A percentile compares a stretch with the other conserved stretches of the same genome.
These are phyloP conservation scores for Nothocercus nigrocapillus DNA, from an alignment of 2,113 vertebrate species.

Conservation along the genomic window DNA sequence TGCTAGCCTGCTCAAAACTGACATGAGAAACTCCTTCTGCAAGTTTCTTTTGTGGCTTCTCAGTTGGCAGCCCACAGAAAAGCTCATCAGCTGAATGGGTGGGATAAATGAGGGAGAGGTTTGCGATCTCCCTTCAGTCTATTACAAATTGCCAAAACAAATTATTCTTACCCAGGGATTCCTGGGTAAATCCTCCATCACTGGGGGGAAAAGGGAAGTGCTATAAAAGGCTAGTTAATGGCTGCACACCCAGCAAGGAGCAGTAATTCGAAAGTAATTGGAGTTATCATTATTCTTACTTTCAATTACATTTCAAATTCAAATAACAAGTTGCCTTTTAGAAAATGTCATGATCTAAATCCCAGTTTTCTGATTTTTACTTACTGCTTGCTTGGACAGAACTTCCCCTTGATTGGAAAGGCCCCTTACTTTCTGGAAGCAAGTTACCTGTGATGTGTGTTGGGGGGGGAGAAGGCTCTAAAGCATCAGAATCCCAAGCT, in stretches of 20 bases:
- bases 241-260: slow-evolving; percentile 22
- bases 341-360: slow-evolving; percentile 37
- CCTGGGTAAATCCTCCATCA: slow-evolving; percentile 28
- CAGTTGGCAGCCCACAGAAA: not conserved
- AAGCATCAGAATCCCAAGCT: slow-evolving; percentile 30
- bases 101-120: not conserved
- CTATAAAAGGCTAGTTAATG: slow-evolving; percentile 52
- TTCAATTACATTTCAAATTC: slow-evolving; percentile 65
- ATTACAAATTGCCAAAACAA: slow-evolving; percentile 19
- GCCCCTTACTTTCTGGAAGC: not conserved
- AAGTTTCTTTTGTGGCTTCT: not conserved
- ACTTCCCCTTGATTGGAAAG: not conserved
- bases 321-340: slow-evolving; percentile 60
- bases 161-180: slow-evolving; percentile 29
- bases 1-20: not conserved
- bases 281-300: slow-evolving; percentile 67
- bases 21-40: not conserved
- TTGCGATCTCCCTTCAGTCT: not conserved
- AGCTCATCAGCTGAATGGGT: not conserved
- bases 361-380: slow-evolving; percentile 40
- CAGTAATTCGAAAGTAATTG: slow-evolving; percentile 59
- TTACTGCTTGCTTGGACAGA: slow-evolving; percentile 37
- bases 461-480: not conserved
- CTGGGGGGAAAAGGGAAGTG: not conserved
- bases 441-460: not conserved